Percentiles rank a stretch among this genome's conserved stretches.
phyloP scores from a whole-genome alignment of 2,888 invertebrate genomes.

The Drosophila yooni region DNA sequence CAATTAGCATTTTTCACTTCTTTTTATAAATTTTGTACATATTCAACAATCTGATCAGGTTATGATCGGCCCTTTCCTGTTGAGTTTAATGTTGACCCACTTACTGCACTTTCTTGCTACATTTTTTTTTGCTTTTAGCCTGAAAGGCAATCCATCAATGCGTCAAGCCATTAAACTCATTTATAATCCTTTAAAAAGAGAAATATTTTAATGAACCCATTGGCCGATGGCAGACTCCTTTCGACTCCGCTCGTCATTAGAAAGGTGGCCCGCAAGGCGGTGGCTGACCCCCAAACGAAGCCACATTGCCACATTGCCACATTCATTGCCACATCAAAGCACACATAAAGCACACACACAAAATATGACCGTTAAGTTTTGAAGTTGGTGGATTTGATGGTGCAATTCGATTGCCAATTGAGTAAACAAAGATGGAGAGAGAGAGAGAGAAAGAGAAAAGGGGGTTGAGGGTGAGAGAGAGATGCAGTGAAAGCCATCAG shows the following conservation, averaged over 20 bases:
- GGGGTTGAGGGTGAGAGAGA: slow-evolving; percentile 2
- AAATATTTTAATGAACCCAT: slow-evolving; percentile 68
- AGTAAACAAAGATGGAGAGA: slow-evolving; percentile 52
- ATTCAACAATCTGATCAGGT: slow-evolving; percentile 6
- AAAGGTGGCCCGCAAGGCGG: slow-evolving; percentile 76
- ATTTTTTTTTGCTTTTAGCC: slow-evolving; percentile 6
- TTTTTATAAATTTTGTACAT: neutral
- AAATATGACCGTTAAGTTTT: slow-evolving; percentile 36
- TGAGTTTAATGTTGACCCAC: slow-evolving; percentile 26
- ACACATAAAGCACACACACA: slow-evolving; percentile 38
- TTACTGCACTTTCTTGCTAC: slow-evolving; percentile 16
- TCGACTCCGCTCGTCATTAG: slow-evolving; percentile 60
- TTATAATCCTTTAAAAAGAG: slow-evolving; percentile 66
- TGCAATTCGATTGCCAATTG: slow-evolving; percentile 52
- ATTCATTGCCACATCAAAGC: slow-evolving; percentile 27
- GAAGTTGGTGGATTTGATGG: slow-evolving; percentile 17
- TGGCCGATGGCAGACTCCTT: slow-evolving; percentile 56
- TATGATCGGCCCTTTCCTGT: slow-evolving; percentile 6
- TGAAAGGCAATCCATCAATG: slow-evolving; percentile 67
- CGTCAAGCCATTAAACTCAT: slow-evolving; percentile 63
- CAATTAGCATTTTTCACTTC: neutral
- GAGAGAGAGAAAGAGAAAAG: neutral
- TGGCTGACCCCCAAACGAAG: slow-evolving; percentile 73
- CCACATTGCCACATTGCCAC: slow-evolving; percentile 30
- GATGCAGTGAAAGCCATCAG: slow-evolving; percentile 68